phyloP scores from a whole-genome alignment of 2,888 invertebrate species.

The Xanthia icteritia region DNA sequence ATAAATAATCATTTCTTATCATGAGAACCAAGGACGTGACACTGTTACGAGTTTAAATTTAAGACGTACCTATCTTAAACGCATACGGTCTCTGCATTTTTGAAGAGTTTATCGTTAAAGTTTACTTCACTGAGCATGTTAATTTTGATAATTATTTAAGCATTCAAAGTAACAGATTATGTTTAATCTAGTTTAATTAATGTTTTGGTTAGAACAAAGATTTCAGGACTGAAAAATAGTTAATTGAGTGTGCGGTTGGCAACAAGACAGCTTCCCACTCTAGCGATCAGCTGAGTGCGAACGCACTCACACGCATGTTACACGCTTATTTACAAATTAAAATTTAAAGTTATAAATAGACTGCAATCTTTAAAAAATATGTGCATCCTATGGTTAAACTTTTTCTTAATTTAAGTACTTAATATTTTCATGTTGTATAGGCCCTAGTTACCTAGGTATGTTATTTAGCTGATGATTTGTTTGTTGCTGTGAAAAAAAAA shows the following conservation, averaged over 20 bases:
- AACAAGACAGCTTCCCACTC: slow-evolving; percentile 52
- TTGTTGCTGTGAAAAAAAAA: slow-evolving; percentile 1
- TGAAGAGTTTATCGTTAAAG: slow-evolving; percentile 26
- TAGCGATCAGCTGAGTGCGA: slow-evolving; percentile 52
- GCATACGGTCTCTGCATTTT: slow-evolving; percentile 65
- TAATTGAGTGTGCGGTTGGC: slow-evolving; percentile 54
- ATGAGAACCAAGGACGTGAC: slow-evolving; percentile 81
- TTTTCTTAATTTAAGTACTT: neutral
- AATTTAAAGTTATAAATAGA: slow-evolving; percentile 4
- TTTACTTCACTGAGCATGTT: slow-evolving; percentile 16
- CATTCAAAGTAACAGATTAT: slow-evolving; percentile 1
- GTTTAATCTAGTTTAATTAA: slow-evolving; percentile 16
- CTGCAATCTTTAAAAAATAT: neutral
- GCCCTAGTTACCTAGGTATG: neutral
- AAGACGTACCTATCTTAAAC: slow-evolving; percentile 51
- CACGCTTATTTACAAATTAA: slow-evolving; percentile 4
- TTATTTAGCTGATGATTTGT: neutral
- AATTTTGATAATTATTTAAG: slow-evolving; percentile 10
- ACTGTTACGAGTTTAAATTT: slow-evolving; percentile 72
- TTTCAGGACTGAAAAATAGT: slow-evolving; percentile 28
- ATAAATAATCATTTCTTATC: slow-evolving; percentile 82
- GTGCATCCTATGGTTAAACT: neutral
- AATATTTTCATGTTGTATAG: neutral
- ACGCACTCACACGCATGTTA: slow-evolving; percentile 17
- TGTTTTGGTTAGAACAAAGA: slow-evolving; percentile 7